These are phyloP conservation scores for Chiloscyllium plagiosum DNA, from an alignment of 2,113 vertebrate species.

Conservation along the genomic window DNA sequence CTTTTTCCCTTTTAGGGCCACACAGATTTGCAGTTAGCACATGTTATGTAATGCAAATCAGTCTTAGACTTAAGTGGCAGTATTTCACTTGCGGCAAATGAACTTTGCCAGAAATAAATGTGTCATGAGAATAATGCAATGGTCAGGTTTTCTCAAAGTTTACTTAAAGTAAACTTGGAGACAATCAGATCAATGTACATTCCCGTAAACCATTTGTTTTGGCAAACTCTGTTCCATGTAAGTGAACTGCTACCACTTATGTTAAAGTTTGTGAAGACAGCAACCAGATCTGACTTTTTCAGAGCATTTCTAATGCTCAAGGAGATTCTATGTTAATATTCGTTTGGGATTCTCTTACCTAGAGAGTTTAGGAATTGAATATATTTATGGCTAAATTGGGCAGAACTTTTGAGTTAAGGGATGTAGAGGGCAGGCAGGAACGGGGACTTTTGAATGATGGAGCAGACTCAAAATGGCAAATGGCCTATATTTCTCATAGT, in stretches of 20 bases:
- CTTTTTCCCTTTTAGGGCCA: background rate
- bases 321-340: background rate
- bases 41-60: background rate
- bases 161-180: background rate
- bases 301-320: background rate
- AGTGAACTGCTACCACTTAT: background rate
- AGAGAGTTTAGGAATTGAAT: background rate
- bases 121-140: background rate
- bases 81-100: background rate
- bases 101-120: constrained; percentile 4
- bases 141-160: background rate
- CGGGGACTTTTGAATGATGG: too few relatives aligned
- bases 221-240: background rate
- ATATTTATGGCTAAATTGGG: background rate
- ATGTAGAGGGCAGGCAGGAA: too few relatives aligned
- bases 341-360: background rate
- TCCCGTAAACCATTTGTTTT: background rate
- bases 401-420: too few relatives aligned
- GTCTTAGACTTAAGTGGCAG: constrained; percentile 2
- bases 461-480: too few relatives aligned
- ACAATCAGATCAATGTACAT: background rate
- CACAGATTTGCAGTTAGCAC: background rate
- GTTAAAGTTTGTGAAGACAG: background rate
- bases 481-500: too few relatives aligned
- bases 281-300: background rate